Evolutionary conservation across 2,888 invertebrate species (phyloP), one percentile per base, ranked within the genome.

Genomic region (Erebia palarica): DNA sequence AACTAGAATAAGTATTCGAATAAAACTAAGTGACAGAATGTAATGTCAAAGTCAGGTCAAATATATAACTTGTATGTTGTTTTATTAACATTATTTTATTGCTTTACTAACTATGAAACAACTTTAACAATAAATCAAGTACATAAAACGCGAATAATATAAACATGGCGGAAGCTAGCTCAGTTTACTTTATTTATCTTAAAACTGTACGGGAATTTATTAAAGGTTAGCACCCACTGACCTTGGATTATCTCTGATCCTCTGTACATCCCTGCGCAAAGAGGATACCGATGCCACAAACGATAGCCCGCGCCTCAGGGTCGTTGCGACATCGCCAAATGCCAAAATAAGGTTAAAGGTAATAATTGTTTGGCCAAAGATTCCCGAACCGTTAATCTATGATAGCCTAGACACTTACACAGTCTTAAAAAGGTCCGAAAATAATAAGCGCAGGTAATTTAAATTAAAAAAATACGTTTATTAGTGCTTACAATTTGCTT

Each of bases 341-440:
- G 92, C 83, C 92, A 93, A 88, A 92, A 91, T 91, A 93, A 93
- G 91, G 91, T 92, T 82, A 92, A 86, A 93, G 91, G 91, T 91
- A 89, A 87, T 88, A 87, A 89, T 89, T 88, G 87, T 83, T 78
- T 81, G 81, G 80, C 80, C 65, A 67, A 67, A 59, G 67, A 67
- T 49, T 82, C 80, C 81, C 81, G 59, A 69, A 74, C 73, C 65
- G 70, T 1, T 47, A 47, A 63, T 49, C 21, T 63, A 63, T 13
- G 21, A 14, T 7, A 47, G 9, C 13, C 16, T 21, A 63, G 27
- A 58, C 11, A 21, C 1, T 1, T 21, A 58, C 27, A 27, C 13
- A 27, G 4, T 57, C n/a, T 21, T 13, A 27, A 58, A 27, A 10
- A 3, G 16, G 10, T 51, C 51, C 14, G 14, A 7, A n/a, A 51